These are phyloP conservation scores for Drosophila mimica DNA, from an alignment of 2,888 invertebrate genomes.

Conservation along the genomic window DNA sequence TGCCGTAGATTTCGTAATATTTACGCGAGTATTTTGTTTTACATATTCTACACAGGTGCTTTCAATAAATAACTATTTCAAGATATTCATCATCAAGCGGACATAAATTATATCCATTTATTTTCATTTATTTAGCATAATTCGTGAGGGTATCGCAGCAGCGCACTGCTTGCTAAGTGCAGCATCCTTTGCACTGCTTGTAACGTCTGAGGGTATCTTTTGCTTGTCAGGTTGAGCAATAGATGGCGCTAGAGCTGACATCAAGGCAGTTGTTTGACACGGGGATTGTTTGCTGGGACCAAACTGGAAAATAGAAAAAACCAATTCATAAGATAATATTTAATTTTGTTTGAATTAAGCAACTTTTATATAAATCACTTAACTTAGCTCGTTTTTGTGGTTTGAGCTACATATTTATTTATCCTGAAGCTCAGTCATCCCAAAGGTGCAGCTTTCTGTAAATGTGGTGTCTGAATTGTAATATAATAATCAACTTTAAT, in stretches of 20 bases:
- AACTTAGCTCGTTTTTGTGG: not conserved
- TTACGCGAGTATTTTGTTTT: slow-evolving; percentile 15
- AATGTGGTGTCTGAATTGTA: not conserved
- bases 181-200: slow-evolving; percentile 71
- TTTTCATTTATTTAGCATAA: slow-evolving; percentile 3
- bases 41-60: slow-evolving; percentile 16
- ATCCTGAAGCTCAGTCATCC: not conserved
- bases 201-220: not conserved
- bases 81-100: not conserved
- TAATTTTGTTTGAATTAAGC: not conserved
- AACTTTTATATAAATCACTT: not conserved
- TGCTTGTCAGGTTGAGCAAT: slow-evolving; percentile 43
- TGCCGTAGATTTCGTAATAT: slow-evolving; percentile 17
- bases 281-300: not conserved
- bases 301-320: not conserved
- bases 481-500: not conserved
- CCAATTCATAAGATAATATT: not conserved
- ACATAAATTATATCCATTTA: slow-evolving; percentile 12
- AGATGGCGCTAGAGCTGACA: slow-evolving; percentile 57
- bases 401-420: not conserved
- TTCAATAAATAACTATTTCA: slow-evolving; percentile 4
- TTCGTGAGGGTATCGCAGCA: not conserved
- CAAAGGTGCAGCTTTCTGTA: not conserved
- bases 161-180: slow-evolving; percentile 56
- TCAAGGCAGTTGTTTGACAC: not conserved